Conservation (phyloP, 2,113 vertebrate species). For the Eulemur macaco region DNA sequence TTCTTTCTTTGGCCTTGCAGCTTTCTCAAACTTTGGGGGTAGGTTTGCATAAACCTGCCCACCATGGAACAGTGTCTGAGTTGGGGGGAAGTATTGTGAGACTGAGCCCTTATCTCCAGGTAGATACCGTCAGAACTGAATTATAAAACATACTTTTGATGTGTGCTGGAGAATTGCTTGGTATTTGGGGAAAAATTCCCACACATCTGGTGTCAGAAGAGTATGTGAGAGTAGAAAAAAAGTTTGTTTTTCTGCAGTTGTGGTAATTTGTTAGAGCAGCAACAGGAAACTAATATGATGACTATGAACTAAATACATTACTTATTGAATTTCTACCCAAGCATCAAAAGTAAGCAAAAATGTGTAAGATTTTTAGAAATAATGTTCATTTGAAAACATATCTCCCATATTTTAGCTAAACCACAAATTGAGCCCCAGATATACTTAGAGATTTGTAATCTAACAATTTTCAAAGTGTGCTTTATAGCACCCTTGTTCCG, state of each 20-base stretch:
- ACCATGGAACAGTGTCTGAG: background rate
- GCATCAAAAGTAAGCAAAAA: background rate
- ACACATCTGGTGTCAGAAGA: background rate
- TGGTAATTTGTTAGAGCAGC: background rate
- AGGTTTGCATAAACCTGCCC: no score
- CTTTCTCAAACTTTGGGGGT: no score
- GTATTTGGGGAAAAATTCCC: no score
- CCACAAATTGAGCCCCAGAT: background rate
- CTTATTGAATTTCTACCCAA: background rate
- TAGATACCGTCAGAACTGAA: background rate
- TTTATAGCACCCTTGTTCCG: background rate
- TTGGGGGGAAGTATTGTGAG: background rate
- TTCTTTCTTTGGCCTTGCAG: no score
- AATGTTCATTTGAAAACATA: conserved; percentile 17
- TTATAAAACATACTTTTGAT: background rate
- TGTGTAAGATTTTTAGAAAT: background rate
- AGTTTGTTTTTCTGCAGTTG: background rate
- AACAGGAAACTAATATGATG: background rate
- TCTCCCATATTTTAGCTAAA: background rate
- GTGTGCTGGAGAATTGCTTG: background rate
- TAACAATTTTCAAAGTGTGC: background rate
- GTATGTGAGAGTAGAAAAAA: background rate
- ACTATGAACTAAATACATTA: background rate
- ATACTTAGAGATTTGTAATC: background rate
- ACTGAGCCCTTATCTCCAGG: background rate